Evolutionary conservation across 2,888 invertebrate genomes (phyloP).

Genomic region (Aricia artaxerxes): DNA sequence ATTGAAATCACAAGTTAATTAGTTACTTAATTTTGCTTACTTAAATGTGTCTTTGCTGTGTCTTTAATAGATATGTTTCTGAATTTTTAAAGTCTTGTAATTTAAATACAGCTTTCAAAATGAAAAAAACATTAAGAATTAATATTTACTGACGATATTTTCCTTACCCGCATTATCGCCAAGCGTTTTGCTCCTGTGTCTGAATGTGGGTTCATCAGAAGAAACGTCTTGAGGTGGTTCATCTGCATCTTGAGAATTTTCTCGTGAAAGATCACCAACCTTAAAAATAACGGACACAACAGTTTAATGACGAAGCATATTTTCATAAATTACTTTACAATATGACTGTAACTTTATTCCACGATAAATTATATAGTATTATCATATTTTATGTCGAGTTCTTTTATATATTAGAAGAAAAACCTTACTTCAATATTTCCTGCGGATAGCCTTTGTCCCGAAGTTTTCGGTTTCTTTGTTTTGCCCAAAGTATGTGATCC

Average conservation of each 20-base stretch:
- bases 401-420: no score
- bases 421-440: constrained; percentile 86
- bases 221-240: constrained; percentile 60
- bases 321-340: no score
- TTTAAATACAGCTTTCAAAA: no score
- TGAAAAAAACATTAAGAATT: no score
- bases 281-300: constrained; percentile 38
- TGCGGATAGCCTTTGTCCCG: constrained; percentile 89
- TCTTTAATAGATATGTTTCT: no score
- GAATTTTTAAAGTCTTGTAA: no score
- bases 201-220: constrained; percentile 78
- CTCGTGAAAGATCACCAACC: constrained; percentile 87
- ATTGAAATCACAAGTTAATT: constrained; percentile 24
- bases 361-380: no score
- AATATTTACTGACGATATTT: no score
- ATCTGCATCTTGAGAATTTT: constrained; percentile 86
- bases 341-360: no score
- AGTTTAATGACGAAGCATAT: no score
- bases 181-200: constrained; percentile 94
- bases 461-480: constrained; percentile 89
- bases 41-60: no score
- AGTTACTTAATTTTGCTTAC: not conserved
- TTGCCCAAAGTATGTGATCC: constrained; percentile 91
- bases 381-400: no score
- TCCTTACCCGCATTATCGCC: constrained; percentile 88